These are phyloP conservation scores for Aphidoletes aphidimyza DNA, from an alignment of 2,888 invertebrate species.

Conservation along the genomic window DNA sequence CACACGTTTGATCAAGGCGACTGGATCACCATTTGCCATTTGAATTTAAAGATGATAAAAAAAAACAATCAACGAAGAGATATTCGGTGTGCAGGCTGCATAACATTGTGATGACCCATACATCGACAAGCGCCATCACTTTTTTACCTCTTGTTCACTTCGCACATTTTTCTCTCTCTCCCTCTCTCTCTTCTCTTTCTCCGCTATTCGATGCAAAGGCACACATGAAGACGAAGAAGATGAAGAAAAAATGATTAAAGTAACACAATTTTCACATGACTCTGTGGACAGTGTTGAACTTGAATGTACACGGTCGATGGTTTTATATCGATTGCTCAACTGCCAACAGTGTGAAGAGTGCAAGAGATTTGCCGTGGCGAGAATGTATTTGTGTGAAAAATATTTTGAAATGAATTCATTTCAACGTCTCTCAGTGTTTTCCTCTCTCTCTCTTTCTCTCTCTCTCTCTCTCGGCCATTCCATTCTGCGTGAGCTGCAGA, in stretches of 20 bases:
- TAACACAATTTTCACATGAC: constrained; percentile 53
- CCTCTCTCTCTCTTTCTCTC: neutral
- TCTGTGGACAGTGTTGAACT: constrained; percentile 39
- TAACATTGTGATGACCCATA: constrained; percentile 30
- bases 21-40: constrained; percentile 32
- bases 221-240: no score
- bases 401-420: constrained; percentile 40
- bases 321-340: neutral
- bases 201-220: neutral
- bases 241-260: constrained; percentile 48
- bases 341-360: neutral
- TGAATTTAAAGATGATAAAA: neutral
- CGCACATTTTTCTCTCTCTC: constrained; percentile 26
- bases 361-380: neutral
- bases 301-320: neutral
- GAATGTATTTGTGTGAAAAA: constrained; percentile 16
- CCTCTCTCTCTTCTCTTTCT: neutral
- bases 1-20: constrained; percentile 44
- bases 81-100: constrained; percentile 32
- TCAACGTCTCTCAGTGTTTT: neutral
- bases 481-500: no score
- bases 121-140: constrained; percentile 52
- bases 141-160: constrained; percentile 32
- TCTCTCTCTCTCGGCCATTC: neutral
- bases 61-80: neutral